Evolutionary conservation across 1,140 invertebrate species (phyloP), one percentile per base, ranked within the genome.

Genomic region (Pogonognathellus flavescens): DNA sequence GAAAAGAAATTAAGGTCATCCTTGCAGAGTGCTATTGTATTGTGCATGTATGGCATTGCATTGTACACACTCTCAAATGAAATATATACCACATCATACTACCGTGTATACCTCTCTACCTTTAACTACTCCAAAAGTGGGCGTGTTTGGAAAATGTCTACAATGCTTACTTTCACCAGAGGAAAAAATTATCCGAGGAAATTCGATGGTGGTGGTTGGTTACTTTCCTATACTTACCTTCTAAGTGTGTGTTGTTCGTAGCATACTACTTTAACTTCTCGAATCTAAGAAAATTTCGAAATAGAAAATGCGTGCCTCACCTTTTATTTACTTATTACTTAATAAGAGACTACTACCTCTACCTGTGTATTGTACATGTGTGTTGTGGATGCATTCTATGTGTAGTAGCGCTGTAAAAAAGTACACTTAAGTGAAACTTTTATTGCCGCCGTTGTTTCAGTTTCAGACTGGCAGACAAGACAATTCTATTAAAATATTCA

Each of bases 341-440:
- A 31, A 41, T 41, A 41, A 41, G 31, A 41, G 31, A 41, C 16
- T 76, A 6, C 31, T n/a, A 41, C 31, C 31, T 41, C 1, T 41
- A 41, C 31, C 31, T 41, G 31, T 41, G 31, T 41, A 41, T 41
- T 41, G 31, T 41, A 6, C 31, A 6, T 41, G 31, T 41, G 31
- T 41, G 6, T 41, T 41, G 31, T 41, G 6, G 31, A 6, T 41
- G 31, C 6, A 41, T 41, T 41, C 6, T 76, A 76, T 76, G 70
- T 76, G 41, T 76, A 25, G 53, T 57, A 57, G 53, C 53, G 49
- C 62, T 25, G 70, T 76, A 41, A 31, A 76, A 76, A 76, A 76
- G 31, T 76, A 31, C 70, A 76, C 70, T 76, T 76, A 41, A 16
- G 70, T 76, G 70, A 76, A 76, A 76, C 41, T 76, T 76, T 76